Conservation (phyloP, 1,140 invertebrate genomes). For the Plutomurus gul region DNA sequence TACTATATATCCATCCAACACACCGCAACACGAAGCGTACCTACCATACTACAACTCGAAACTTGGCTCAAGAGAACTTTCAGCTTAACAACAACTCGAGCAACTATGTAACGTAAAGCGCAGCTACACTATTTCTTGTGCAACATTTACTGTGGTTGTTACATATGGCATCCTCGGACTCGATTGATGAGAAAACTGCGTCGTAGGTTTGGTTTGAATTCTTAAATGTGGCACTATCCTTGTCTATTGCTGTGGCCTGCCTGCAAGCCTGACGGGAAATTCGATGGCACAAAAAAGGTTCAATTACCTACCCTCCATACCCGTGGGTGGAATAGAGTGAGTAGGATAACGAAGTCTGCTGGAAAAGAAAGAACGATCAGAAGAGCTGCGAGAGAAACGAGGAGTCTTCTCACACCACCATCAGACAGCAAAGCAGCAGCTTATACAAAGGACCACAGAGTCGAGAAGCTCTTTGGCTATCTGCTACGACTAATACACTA, state of each 20-base stretch:
- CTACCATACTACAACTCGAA: no score
- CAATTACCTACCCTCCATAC: conserved; percentile 47
- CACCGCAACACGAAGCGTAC: no score
- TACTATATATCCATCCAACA: no score
- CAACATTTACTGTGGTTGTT: no score
- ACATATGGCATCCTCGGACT: background rate
- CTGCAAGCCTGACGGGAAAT: conserved; percentile 38
- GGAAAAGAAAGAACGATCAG: conserved; percentile 5
- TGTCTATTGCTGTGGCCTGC: background rate
- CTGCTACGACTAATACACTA: no score
- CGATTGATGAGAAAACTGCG: conserved; percentile 19
- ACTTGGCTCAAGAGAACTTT: no score
- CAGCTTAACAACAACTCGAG: no score
- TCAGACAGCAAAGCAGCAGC: background rate
- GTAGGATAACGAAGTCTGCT: conserved; percentile 9
- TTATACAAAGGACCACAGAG: background rate
- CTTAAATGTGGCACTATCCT: conserved; percentile 5
- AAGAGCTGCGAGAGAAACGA: background rate
- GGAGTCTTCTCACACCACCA: background rate
- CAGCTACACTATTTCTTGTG: no score
- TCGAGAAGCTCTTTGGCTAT: background rate
- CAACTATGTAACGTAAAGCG: no score
- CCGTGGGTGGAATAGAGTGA: conserved; percentile 43
- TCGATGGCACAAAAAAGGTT: conserved; percentile 52
- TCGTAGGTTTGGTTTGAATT: conserved; percentile 27